Conservation (phyloP, 1,140 invertebrate genomes). For the Drosophila littoralis region DNA sequence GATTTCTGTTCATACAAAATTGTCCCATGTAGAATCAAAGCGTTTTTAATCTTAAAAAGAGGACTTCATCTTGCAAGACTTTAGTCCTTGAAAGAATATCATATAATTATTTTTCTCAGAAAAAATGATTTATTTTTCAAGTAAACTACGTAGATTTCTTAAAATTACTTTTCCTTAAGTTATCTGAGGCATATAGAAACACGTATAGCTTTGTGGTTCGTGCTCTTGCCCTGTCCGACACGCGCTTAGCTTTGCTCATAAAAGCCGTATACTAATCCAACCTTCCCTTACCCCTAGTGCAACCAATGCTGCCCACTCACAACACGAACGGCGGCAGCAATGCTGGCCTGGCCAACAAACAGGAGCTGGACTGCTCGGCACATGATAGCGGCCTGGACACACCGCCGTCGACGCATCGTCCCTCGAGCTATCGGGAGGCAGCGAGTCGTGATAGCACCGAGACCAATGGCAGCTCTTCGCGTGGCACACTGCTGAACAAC, state of each 20-base stretch:
- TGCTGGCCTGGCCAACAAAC: slow-evolving; percentile 51
- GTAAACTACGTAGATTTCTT: too few species aligned
- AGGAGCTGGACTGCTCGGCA: slow-evolving; percentile 80
- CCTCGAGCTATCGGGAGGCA: slow-evolving; percentile 79
- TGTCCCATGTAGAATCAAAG: too few species aligned
- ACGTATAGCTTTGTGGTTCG: too few species aligned
- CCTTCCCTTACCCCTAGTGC: slow-evolving; percentile 44
- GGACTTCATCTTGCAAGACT: too few species aligned
- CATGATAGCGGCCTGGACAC: slow-evolving; percentile 83
- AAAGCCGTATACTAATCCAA: not conserved
- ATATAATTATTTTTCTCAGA: too few species aligned
- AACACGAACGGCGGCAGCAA: slow-evolving; percentile 54
- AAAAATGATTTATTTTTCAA: too few species aligned
- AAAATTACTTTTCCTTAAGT: too few species aligned
- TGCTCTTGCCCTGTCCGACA: too few species aligned
- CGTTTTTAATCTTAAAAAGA: too few species aligned
- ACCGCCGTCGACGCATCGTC: slow-evolving; percentile 80
- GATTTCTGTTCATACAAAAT: too few species aligned
- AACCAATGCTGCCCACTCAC: slow-evolving; percentile 77
- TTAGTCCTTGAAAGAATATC: too few species aligned
- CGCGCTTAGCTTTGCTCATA: not conserved
- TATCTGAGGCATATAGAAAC: too few species aligned
- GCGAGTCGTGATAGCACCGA: slow-evolving; percentile 77
- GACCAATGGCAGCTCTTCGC: slow-evolving; percentile 76
- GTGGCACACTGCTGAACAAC: slow-evolving; percentile 75